phyloP scores from a whole-genome alignment of 2,797 vertebrate genomes.

The Naso thynnoides region DNA sequence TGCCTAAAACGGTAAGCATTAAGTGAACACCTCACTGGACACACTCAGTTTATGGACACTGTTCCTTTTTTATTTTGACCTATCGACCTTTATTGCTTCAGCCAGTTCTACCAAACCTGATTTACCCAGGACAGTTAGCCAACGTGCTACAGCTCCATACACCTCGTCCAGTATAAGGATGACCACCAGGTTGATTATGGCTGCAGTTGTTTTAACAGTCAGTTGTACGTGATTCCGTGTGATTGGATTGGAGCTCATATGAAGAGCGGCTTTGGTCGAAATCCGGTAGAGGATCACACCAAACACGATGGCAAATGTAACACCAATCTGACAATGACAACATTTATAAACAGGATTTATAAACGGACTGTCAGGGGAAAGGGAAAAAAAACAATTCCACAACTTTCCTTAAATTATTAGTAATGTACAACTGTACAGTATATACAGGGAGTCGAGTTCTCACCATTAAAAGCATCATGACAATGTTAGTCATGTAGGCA shows the following conservation, averaged over 20 bases:
- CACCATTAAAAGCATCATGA: constrained; percentile 97
- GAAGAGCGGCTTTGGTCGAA: constrained; percentile 93
- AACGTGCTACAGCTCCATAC: constrained; percentile 93
- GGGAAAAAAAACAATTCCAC: neutral
- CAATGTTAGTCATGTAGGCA: constrained; percentile 94
- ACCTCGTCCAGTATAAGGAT: constrained; percentile 98
- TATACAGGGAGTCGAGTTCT: constrained; percentile 52
- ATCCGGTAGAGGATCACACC: constrained; percentile 97
- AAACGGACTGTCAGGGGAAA: neutral
- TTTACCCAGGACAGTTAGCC: constrained; percentile 94
- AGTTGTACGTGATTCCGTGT: constrained; percentile 92
- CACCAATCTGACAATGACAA: constrained; percentile 86
- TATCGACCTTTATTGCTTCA: no score
- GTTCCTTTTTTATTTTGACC: no score
- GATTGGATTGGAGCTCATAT: constrained; percentile 92
- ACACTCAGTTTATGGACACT: no score
- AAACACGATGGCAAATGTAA: constrained; percentile 97
- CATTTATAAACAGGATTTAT: constrained; percentile 5
- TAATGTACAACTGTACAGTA: neutral
- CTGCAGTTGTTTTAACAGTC: constrained; percentile 95
- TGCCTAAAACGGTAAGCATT: no score
- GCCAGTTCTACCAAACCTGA: neutral
- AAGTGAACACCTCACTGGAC: no score
- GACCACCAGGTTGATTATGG: constrained; percentile 97
- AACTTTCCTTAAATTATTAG: neutral